These are phyloP conservation scores for Heliconius hewitsoni DNA, from an alignment of 1,140 invertebrate genomes.

Conservation along the genomic window DNA sequence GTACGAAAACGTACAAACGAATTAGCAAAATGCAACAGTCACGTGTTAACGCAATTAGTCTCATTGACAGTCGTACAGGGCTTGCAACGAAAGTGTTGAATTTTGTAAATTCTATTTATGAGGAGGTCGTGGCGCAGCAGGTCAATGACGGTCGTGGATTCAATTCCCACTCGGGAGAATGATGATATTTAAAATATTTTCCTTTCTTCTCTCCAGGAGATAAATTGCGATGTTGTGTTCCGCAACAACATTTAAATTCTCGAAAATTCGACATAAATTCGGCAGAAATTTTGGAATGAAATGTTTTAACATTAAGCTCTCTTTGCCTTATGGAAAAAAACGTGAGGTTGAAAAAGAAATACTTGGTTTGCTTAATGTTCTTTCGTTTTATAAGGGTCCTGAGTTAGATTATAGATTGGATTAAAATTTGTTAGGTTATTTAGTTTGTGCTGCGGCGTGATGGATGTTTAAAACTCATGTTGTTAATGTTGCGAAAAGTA, in stretches of 20 bases:
- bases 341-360: too few species aligned
- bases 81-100: background rate
- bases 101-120: background rate
- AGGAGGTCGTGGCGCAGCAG: background rate
- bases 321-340: too few species aligned
- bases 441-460: too few species aligned
- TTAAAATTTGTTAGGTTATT: background rate
- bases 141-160: background rate
- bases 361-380: too few species aligned
- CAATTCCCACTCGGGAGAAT: background rate
- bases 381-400: background rate
- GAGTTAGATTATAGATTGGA: background rate
- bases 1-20: conserved; percentile 1
- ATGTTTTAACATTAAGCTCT: too few species aligned
- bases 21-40: conserved; percentile 8
- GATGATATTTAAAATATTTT: background rate
- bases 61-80: background rate
- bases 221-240: background rate
- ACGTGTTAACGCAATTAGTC: conserved; percentile 9
- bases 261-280: too few species aligned
- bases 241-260: background rate
- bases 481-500: too few species aligned
- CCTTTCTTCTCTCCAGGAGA: too few species aligned
- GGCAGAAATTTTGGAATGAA: too few species aligned
- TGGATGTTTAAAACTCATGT: too few species aligned